Conservation (phyloP, 2,113 vertebrate genomes). For the Onychorhynchus coronatus region DNA sequence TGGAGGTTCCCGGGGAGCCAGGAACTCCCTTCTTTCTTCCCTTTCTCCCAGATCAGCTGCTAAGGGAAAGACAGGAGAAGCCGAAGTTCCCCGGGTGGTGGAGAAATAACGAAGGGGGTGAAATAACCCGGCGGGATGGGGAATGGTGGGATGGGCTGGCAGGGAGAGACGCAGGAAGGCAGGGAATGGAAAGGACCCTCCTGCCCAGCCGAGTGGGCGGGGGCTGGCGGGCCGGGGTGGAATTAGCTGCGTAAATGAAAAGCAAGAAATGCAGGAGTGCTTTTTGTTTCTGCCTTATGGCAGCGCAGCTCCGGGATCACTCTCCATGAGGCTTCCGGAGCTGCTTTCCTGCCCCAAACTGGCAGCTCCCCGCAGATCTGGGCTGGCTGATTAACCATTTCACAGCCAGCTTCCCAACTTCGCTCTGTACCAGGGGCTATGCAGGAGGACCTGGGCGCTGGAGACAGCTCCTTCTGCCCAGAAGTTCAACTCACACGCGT, state of each 20-base stretch:
- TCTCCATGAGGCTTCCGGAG: fast-evolving
- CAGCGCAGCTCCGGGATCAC: fast-evolving
- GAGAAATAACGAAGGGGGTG: not conserved
- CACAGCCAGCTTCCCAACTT: not conserved
- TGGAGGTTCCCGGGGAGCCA: not conserved
- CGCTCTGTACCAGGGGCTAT: fast-evolving
- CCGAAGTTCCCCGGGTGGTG: fast-evolving
- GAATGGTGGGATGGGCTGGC: not conserved
- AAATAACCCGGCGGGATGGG: not conserved
- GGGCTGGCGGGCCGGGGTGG: fast-evolving
- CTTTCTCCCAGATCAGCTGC: not conserved
- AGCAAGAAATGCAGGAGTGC: not conserved
- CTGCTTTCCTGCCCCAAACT: not conserved
- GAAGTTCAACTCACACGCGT: fast-evolving
- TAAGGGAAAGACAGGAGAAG: not conserved
- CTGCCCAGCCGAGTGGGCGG: not conserved
- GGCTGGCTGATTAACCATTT: not conserved
- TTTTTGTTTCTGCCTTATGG: fast-evolving
- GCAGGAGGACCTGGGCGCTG: fast-evolving
- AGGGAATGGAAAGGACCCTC: not conserved
- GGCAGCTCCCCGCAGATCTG: not conserved
- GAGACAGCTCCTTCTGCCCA: not conserved
- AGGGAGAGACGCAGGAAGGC: too few relatives aligned
- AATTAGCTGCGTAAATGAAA: not conserved
- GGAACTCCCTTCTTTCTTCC: not conserved